Conservation (phyloP, 1,140 invertebrate species). For the Pseudomyrmex cubaensis region DNA sequence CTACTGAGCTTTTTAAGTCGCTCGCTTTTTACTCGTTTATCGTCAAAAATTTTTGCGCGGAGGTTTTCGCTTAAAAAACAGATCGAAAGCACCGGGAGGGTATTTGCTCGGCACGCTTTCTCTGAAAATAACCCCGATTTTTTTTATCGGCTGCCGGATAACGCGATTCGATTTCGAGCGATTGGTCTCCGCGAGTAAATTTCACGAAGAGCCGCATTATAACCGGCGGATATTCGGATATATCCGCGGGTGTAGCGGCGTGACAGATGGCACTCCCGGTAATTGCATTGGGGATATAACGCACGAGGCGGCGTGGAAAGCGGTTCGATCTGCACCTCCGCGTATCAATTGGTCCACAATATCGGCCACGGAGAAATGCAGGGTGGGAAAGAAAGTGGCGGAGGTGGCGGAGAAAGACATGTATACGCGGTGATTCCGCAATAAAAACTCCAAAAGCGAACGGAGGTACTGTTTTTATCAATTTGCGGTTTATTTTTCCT, state of each 20-base stretch:
- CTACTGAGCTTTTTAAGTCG: background rate
- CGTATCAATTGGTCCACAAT: constrained; percentile 69
- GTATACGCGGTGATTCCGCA: constrained; percentile 6
- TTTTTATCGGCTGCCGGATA: constrained; percentile 44
- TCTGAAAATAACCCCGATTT: constrained; percentile 43
- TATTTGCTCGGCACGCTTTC: constrained; percentile 38
- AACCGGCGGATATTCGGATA: constrained; percentile 67
- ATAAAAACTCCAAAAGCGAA: background rate
- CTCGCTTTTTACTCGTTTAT: constrained; percentile 7
- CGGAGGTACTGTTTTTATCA: background rate
- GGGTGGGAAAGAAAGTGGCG: constrained; percentile 56
- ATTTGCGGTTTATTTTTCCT: background rate
- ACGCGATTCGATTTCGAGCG: constrained; percentile 56
- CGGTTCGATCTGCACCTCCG: constrained; percentile 71
- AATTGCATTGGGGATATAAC: constrained; percentile 77
- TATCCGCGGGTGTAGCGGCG: constrained; percentile 62
- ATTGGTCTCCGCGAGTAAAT: constrained; percentile 58
- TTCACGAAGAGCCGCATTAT: constrained; percentile 62
- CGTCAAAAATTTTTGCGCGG: constrained; percentile 22
- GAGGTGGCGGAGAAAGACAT: constrained; percentile 27
- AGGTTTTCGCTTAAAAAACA: constrained; percentile 32
- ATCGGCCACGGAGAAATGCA: constrained; percentile 27
- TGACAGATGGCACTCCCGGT: constrained; percentile 72
- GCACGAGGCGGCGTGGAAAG: constrained; percentile 70
- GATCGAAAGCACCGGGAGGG: constrained; percentile 39